Evolutionary conservation across 1,140 invertebrate species (phyloP).

Genomic region (Macrobrachium nipponense): DNA sequence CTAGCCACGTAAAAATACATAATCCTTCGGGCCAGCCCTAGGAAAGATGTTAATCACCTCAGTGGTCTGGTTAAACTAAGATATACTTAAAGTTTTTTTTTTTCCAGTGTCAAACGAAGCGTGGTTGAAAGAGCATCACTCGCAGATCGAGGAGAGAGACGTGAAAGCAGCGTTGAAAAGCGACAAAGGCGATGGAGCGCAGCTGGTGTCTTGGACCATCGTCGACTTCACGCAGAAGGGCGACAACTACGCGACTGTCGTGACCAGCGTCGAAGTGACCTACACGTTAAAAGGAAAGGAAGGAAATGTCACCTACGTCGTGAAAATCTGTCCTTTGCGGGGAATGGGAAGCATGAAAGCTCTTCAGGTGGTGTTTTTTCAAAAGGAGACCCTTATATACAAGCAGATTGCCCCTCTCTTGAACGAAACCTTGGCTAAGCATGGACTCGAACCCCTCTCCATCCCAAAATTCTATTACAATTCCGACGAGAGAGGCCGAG

Average conservation of each 20-base stretch:
- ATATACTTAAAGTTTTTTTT: no score
- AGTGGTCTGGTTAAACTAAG: no score
- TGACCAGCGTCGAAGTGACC: constrained; percentile 36
- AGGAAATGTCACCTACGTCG: not conserved
- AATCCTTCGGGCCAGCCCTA: no score
- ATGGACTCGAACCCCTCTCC: not conserved
- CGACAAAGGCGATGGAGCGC: constrained; percentile 23
- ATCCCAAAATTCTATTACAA: constrained; percentile 7
- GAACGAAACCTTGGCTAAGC: not conserved
- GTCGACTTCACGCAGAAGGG: constrained; percentile 43
- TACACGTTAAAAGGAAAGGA: not conserved
- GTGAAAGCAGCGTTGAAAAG: constrained; percentile 2
- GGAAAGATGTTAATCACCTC: no score
- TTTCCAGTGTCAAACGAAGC: no score
- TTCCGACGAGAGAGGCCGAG: not conserved
- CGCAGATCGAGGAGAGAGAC: not conserved
- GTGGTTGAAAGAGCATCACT: no score
- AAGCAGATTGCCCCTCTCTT: not conserved
- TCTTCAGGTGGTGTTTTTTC: not conserved
- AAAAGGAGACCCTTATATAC: constrained; percentile 4
- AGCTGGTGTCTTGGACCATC: constrained; percentile 17
- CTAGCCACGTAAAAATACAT: no score
- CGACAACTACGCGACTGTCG: constrained; percentile 43
- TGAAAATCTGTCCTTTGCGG: not conserved
- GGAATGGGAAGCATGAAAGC: no score